phyloP scores from a whole-genome alignment of 1,140 invertebrate genomes.

The Phenacoccus solenopsis region DNA sequence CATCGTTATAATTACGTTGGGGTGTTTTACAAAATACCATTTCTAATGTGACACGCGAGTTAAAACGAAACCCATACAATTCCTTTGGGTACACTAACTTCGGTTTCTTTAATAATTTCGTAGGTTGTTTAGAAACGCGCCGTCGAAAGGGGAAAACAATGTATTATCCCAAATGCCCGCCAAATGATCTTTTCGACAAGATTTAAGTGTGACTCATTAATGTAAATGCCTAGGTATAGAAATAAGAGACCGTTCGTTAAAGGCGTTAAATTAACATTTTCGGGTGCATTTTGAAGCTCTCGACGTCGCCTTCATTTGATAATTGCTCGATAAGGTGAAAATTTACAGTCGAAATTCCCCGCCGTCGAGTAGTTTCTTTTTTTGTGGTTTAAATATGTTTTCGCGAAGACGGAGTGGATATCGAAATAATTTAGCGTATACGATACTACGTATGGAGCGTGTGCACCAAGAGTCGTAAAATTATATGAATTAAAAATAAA shows the following conservation, averaged over 20 bases:
- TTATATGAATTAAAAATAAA: neutral
- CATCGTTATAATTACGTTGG: constrained; percentile 14
- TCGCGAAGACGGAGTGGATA: too few species aligned
- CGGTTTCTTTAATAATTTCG: constrained; percentile 9
- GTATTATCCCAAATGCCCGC: neutral
- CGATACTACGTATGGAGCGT: too few species aligned
- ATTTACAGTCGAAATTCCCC: too few species aligned
- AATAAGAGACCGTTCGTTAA: neutral
- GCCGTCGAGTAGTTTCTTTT: too few species aligned
- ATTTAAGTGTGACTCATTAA: constrained; percentile 14
- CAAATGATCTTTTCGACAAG: constrained; percentile 6
- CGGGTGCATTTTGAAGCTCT: neutral
- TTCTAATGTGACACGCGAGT: constrained; percentile 16
- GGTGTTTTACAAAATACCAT: constrained; percentile 11
- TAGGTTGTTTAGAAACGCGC: constrained; percentile 10
- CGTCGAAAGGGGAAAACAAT: neutral
- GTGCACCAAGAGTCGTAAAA: neutral
- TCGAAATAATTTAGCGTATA: too few species aligned
- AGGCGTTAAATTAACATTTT: neutral
- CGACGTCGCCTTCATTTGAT: too few species aligned
- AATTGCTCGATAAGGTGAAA: too few species aligned
- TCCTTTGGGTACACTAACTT: constrained; percentile 9
- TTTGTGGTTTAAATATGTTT: too few species aligned
- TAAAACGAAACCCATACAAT: neutral
- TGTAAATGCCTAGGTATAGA: neutral